Evolutionary conservation across 1,140 invertebrate genomes (phyloP).

Genomic region (Plodia interpunctella): DNA sequence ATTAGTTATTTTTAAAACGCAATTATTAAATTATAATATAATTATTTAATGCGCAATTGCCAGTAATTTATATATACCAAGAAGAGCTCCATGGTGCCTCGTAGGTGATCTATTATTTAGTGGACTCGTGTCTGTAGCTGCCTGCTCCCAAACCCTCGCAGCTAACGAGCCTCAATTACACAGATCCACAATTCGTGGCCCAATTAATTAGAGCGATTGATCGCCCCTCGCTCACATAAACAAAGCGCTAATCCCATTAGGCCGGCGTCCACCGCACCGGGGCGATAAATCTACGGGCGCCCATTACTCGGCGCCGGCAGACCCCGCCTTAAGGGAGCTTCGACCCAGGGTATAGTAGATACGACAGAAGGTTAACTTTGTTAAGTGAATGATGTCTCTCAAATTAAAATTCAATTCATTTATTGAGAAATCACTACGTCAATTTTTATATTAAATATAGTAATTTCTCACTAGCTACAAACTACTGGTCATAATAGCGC

Average conservation of each 20-base stretch:
- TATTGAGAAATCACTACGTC: too few relatives aligned
- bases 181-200: background rate
- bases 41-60: too few relatives aligned
- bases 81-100: too few relatives aligned
- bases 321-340: background rate
- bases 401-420: too few relatives aligned
- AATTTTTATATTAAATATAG: too few relatives aligned
- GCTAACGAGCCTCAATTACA: background rate
- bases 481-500: too few relatives aligned
- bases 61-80: too few relatives aligned
- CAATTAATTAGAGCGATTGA: conserved; percentile 33
- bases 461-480: too few relatives aligned
- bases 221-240: conserved; percentile 27
- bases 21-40: too few relatives aligned
- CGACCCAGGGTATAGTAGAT: background rate
- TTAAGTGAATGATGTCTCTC: too few relatives aligned
- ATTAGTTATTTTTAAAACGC: too few relatives aligned
- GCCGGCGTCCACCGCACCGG: conserved; percentile 8
- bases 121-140: background rate
- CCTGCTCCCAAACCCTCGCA: background rate
- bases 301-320: background rate
- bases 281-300: background rate
- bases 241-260: conserved; percentile 40
- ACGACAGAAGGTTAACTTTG: background rate
- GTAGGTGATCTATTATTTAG: too few relatives aligned